Evolutionary conservation across 2,888 invertebrate species (phyloP), one percentile per base, ranked within the genome.

Genomic region (Belgica antarctica): DNA sequence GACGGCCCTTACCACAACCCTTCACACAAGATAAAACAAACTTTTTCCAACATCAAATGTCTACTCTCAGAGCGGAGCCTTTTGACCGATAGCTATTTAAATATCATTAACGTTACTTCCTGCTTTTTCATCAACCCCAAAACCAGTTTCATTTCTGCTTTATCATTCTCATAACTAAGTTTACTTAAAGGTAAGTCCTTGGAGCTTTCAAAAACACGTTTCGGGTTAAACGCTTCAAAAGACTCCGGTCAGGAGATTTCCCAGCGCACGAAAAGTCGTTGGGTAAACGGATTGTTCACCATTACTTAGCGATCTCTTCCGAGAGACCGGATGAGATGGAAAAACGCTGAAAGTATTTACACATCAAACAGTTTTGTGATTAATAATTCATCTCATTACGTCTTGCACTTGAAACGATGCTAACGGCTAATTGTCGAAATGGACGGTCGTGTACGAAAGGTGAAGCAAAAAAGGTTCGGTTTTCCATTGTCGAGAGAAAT

Each of bases 341-440:
- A 52, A 52, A 52, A 15, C 41, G 12, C 41, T n/a, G 15, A 41
- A 27, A 34, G 62, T 34, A 65, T 65, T 46, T 65, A 47, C 65
- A 65, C 65, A 65, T 65, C 65, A 65, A 65, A 65, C 65, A 47
- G 65, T 65, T 46, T 65, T 47, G 28, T 65, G 47, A 65, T 65
- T 65, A 65, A 65, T 65, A 65, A 47, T 65, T 65, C 65, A 65
- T 65, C 47, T 65, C 65, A 65, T 65, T 65, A 65, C 28, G 28
- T 65, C 36, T 65, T 59, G 25, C 47, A 17, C 47, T 65, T 27
- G 47, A 28, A 10, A n/a, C 31, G 12, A 52, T 59, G 3, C 59
- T 27, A n/a, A 10, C 15, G 68, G 68, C 68, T 68, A 52, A 68
- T 68, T 68, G 57, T 12, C 7, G 27, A 41, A 36, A 52, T 7